Conservation (phyloP, 1,140 invertebrate species). For the Gonatopus flavifemur region DNA sequence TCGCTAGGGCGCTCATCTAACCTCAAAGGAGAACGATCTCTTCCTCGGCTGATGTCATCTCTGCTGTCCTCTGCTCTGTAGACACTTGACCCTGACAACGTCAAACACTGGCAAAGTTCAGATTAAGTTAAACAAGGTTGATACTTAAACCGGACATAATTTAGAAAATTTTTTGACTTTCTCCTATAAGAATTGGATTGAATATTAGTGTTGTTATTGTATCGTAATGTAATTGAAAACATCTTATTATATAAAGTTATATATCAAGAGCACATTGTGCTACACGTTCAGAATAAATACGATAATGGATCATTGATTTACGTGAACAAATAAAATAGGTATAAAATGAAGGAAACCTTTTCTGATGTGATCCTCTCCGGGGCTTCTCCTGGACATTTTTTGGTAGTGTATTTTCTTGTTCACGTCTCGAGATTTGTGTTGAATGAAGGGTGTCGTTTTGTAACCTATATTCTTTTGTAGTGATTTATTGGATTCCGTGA, state of each 20-base stretch:
- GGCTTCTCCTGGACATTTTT: conserved; percentile 45
- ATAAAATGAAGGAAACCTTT: conserved; percentile 54
- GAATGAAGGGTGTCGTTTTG: too few relatives aligned
- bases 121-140: conserved; percentile 59
- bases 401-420: conserved; percentile 19
- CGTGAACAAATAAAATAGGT: conserved; percentile 23
- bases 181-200: conserved; percentile 4
- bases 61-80: conserved; percentile 54
- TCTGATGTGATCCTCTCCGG: conserved; percentile 46
- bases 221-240: conserved; percentile 6
- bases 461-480: too few relatives aligned
- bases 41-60: conserved; percentile 38
- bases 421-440: conserved; percentile 12
- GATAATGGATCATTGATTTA: conserved; percentile 4
- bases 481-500: too few relatives aligned
- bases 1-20: conserved; percentile 40
- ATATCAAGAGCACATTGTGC: not conserved
- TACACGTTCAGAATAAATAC: conserved; percentile 10
- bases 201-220: not conserved
- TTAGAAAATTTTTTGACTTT: conserved; percentile 15
- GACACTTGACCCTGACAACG: conserved; percentile 60
- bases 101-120: conserved; percentile 65
- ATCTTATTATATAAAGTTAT: not conserved
- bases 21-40: conserved; percentile 52
- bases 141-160: conserved; percentile 51